Evolutionary conservation across 2,888 invertebrate genomes (phyloP), one percentile per base, ranked within the genome.

Genomic region (Agonum fuliginosum): DNA sequence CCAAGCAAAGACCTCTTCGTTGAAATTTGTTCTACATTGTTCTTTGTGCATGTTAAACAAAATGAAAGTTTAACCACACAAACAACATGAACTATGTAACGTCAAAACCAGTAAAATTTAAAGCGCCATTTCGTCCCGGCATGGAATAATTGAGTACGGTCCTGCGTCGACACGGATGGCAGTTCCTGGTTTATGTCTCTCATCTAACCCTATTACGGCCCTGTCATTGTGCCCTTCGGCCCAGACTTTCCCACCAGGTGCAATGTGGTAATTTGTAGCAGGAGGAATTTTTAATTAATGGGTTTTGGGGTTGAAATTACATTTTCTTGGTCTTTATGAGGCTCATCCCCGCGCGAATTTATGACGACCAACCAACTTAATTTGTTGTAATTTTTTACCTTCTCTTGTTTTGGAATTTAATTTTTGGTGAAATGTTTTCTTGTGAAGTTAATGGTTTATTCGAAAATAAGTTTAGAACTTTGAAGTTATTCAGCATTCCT

Each of bases 241-340:
- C 62, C 30, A 27, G 24, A 14, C 37, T 6, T 37, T 30, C n/a
- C n/a, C n/a, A n/a, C 30, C 74, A 74, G 74, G 74, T 74, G 74
- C 41, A 62, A 73, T 27, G 58, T 43, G 41, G 54, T 73, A 73
- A 73, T 73, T 73, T 73, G 73, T 73, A 73, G 22, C 73, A 20
- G 43, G 4, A 41, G 58, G 62, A 74, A 74, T 74, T 74, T 58
- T 74, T 74, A 74, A 58, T 74, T 62, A 58, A 74, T 62, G 43
- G 27, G 14, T 73, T 54, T 73, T 41, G 37, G 51, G 48, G 48
- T 48, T 19, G 30, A 41, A 73, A 73, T 73, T 73, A 73, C 73
- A 62, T 74, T 74, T 74, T 74, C 62, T 27, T 27, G 10, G 22
- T 37, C 34, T 51, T 72, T 72, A 72, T 51, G 72, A 72, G 20